Conservation (phyloP, 2,797 vertebrate species). For the Dermochelys coriacea region DNA sequence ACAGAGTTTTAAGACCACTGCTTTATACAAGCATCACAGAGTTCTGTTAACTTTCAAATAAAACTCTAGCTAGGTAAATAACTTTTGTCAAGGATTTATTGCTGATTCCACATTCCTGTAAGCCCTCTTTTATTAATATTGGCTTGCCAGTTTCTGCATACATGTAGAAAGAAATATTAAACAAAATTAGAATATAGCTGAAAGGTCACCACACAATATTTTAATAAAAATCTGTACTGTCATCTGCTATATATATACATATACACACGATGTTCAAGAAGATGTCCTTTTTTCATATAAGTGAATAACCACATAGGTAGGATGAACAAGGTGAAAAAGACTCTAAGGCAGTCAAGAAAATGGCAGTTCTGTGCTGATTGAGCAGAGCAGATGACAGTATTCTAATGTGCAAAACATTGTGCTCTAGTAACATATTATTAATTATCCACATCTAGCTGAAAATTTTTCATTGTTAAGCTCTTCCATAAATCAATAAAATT, state of each 20-base stretch:
- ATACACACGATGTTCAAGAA: slow-evolving; percentile 48
- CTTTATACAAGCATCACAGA: slow-evolving; percentile 73
- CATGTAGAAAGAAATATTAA: slow-evolving; percentile 79
- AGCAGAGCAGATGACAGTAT: neutral
- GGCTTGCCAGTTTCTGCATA: slow-evolving; percentile 75
- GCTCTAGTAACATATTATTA: neutral
- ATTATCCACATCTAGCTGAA: neutral
- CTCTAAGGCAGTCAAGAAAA: neutral
- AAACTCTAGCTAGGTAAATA: slow-evolving; percentile 83
- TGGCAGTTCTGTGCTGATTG: neutral
- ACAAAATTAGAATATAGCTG: slow-evolving; percentile 78
- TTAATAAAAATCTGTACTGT: slow-evolving; percentile 79
- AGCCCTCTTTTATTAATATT: slow-evolving; percentile 84
- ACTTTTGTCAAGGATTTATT: slow-evolving; percentile 76
- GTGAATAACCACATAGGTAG: slow-evolving; percentile 16
- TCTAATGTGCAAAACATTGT: neutral
- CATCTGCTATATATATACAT: slow-evolving; percentile 63
- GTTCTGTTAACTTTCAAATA: slow-evolving; percentile 79
- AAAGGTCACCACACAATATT: slow-evolving; percentile 78
- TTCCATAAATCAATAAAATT: neutral
- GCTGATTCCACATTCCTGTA: slow-evolving; percentile 66
- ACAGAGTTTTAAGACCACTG: slow-evolving; percentile 78
- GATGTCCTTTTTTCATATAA: slow-evolving; percentile 45
- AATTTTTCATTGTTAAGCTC: neutral
- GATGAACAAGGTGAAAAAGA: slow-evolving; percentile 44